phyloP scores from a whole-genome alignment of 2,797 vertebrate species.

The Intellagama lesueurii region DNA sequence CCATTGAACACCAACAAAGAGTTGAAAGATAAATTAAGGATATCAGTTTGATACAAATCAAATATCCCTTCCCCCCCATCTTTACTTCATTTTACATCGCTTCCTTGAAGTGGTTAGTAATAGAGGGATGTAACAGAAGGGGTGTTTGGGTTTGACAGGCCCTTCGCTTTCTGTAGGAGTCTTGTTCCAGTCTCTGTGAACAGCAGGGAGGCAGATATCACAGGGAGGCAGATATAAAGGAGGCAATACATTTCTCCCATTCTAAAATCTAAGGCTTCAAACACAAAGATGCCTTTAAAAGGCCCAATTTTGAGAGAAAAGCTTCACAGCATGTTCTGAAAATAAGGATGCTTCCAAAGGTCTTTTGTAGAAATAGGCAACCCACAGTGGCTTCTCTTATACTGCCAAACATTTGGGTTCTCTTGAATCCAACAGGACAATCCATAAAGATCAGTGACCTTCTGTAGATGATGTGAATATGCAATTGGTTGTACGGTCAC shows the following conservation, averaged over 20 bases:
- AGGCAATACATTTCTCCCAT: neutral
- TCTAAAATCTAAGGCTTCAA: neutral
- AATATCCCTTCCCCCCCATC: fast-evolving
- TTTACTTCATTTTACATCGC: neutral
- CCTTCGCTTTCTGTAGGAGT: neutral
- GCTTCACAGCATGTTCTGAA: neutral
- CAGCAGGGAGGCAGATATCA: neutral
- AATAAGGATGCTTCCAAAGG: neutral
- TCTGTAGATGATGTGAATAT: neutral
- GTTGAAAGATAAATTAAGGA: conserved; percentile 13
- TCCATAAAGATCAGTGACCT: neutral
- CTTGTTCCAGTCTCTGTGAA: neutral
- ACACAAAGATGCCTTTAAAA: neutral
- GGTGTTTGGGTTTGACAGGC: neutral
- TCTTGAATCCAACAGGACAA: neutral
- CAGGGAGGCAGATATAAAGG: neutral
- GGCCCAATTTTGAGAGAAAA: neutral
- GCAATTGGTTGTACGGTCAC: neutral
- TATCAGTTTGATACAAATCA: conserved; percentile 4
- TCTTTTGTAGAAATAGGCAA: neutral
- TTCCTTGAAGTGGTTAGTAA: neutral
- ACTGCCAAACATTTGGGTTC: too few species aligned
- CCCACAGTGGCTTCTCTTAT: neutral
- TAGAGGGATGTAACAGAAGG: neutral
- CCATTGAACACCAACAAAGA: neutral